Base-by-base conservation (phyloP, 2,797 vertebrate species). In the Diplodus sargus region DNA sequence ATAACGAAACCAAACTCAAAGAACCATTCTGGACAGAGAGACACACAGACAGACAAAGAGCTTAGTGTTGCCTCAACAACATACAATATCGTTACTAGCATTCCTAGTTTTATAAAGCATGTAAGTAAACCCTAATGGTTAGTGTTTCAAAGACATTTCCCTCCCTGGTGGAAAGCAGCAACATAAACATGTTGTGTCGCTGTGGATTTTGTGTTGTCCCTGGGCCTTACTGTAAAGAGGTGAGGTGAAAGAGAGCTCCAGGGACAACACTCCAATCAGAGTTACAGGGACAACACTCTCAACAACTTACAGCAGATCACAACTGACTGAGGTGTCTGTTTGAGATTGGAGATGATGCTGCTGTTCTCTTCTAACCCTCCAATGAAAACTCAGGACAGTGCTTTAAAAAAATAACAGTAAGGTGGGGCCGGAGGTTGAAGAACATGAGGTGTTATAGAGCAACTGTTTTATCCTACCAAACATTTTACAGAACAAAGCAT, bases 1-100 rank as follows among this genome's bases (percentile, higher is more conserved):
- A 99, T 99, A 89, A 99, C 98, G 79, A 99, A 99, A 83, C 98
- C 98, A 83, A 99, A 99, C 93, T 99, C 98, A 91, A 99, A 99
- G 94, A 98, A 99, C 98, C 98, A 99, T 79, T 99, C 98, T 99
- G 84, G 22, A 79, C 42, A 76, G 23, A 78, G 56, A 84, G n/a
- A 84, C 8, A 78, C 5, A 73, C 4, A 73, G 5, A 68, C 5
- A 84, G 25, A 57, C 12, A 68, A 2, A 63, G 7, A 59, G 30
- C 18, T 74, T 30, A 85, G 56, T 23, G 47, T 47, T 75, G 30
- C 54, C 5, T 4, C 28, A 18, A 75, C 42, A 66, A 47, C 4
- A 85, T 28, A 47, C 9, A n/a, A 14, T 7, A 67, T 16, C 17
- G 48, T 23, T 1, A 45, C 45, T 2, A 23, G 5, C 4, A 57